A percentile compares a stretch with the other conserved stretches of the same genome.
Conservation (phyloP, 1,140 invertebrate genomes). For the Lordiphosa collinella region DNA sequence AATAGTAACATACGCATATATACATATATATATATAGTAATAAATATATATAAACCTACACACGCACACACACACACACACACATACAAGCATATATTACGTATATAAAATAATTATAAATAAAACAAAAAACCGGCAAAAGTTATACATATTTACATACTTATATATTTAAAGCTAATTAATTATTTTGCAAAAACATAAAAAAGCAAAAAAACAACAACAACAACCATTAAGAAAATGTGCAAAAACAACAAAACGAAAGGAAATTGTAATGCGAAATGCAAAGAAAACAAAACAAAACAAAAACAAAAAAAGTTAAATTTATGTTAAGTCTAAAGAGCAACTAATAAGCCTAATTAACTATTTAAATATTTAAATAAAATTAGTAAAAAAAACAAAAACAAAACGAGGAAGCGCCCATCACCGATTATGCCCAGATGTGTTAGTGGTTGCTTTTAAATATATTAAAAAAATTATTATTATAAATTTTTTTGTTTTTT, state of each 20-base stretch:
- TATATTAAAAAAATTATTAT: no score
- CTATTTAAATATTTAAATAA: conserved; percentile 22
- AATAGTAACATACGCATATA: conserved; percentile 50
- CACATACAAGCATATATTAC: neutral
- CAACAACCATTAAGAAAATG: no score
- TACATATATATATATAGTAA: conserved; percentile 36
- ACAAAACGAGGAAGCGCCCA: neutral
- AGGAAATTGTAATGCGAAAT: conserved; percentile 15
- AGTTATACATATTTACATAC: conserved; percentile 7
- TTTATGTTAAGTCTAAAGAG: conserved; percentile 45
- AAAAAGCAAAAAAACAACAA: no score
- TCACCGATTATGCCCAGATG: neutral
- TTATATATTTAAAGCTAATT: no score
- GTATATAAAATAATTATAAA: neutral
- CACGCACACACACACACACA: conserved; percentile 16
- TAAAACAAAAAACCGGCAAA: neutral
- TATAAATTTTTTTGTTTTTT: neutral
- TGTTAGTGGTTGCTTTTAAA: no score
- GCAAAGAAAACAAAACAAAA: conserved; percentile 11
- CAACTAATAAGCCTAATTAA: conserved; percentile 33
- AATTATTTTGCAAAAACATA: no score
- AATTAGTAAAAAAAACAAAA: conserved; percentile 27
- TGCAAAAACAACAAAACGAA: conserved; percentile 12
- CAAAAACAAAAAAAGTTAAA: conserved; percentile 29
- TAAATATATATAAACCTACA: conserved; percentile 27